These are phyloP conservation scores for Oryctes rhinoceros DNA, from an alignment of 1,140 invertebrate species.

Conservation along the genomic window DNA sequence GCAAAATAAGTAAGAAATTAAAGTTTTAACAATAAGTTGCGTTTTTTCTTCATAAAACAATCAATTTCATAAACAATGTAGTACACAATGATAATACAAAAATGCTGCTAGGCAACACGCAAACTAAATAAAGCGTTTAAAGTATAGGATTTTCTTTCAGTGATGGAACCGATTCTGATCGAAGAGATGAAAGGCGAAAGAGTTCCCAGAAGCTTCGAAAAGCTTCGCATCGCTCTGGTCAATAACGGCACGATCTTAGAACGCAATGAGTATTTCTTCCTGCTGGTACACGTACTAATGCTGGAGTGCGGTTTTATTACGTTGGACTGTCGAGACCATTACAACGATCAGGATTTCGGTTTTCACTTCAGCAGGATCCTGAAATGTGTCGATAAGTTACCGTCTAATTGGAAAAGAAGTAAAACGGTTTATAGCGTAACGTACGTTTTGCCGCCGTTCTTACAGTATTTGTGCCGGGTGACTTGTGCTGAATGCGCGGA, in stretches of 20 bases:
- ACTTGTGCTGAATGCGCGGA: slow-evolving; percentile 49
- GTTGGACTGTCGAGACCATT: slow-evolving; percentile 41
- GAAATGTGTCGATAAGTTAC: slow-evolving; percentile 44
- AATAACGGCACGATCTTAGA: slow-evolving; percentile 39
- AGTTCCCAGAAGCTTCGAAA: slow-evolving; percentile 47
- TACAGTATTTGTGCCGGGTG: slow-evolving; percentile 46
- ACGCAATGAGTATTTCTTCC: slow-evolving; percentile 53
- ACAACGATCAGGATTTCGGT: slow-evolving; percentile 43
- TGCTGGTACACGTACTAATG: slow-evolving; percentile 56
- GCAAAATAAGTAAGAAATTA: too few species aligned
- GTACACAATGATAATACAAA: too few species aligned
- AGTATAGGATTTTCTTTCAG: slow-evolving; percentile 52
- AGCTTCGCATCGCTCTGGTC: slow-evolving; percentile 47
- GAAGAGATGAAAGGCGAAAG: slow-evolving; percentile 51
- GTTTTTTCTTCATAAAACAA: too few species aligned
- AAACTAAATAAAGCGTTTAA: slow-evolving; percentile 8
- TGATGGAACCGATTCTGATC: slow-evolving; percentile 53
- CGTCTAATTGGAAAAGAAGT: slow-evolving; percentile 48
- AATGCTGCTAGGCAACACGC: too few species aligned
- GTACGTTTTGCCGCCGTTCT: slow-evolving; percentile 48
- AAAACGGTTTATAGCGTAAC: slow-evolving; percentile 43
- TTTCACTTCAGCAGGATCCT: slow-evolving; percentile 52
- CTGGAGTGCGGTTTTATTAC: slow-evolving; percentile 57
- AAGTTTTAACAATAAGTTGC: too few species aligned
- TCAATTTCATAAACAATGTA: too few species aligned